These are phyloP conservation scores for Felis catus DNA, from an alignment of 2,113 vertebrate species.

Conservation along the genomic window DNA sequence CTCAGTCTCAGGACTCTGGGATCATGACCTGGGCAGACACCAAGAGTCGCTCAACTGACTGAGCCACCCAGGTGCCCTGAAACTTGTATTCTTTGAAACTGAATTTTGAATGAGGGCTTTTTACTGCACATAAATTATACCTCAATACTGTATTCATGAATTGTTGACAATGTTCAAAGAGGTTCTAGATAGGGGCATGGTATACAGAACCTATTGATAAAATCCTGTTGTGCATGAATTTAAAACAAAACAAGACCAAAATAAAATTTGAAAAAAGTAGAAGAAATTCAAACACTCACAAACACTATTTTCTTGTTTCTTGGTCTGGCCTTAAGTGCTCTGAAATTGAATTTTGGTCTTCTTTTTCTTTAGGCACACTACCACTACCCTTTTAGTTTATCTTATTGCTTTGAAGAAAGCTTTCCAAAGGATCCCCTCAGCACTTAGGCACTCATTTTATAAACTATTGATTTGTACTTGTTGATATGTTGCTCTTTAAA, in stretches of 20 bases:
- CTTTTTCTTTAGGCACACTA: background rate
- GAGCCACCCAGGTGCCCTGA: background rate
- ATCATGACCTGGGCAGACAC: too few species aligned
- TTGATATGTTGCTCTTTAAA: constrained; percentile 47
- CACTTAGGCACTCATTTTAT: constrained; percentile 42
- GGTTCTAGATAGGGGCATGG: background rate
- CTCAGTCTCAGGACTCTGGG: too few species aligned
- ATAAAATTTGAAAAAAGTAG: background rate
- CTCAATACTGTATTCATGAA: background rate
- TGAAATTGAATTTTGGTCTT: background rate
- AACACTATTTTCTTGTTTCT: background rate
- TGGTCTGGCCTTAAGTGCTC: background rate
- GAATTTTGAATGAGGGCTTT: background rate
- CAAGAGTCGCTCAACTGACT: too few species aligned
- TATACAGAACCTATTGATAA: background rate
- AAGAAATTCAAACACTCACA: background rate
- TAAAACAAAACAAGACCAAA: background rate
- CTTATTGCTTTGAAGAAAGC: constrained; percentile 40
- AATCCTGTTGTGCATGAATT: background rate
- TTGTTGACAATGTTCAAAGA: background rate
- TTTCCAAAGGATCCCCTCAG: constrained; percentile 16
- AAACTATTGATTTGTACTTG: constrained; percentile 53
- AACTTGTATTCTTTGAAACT: background rate
- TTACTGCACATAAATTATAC: background rate
- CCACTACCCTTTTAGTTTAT: background rate